Percentiles rank a stretch among this genome's conserved stretches.
phyloP scores from a whole-genome alignment of 53 echinoderm and acorn worm species.

The Glandiceps talaboti region DNA sequence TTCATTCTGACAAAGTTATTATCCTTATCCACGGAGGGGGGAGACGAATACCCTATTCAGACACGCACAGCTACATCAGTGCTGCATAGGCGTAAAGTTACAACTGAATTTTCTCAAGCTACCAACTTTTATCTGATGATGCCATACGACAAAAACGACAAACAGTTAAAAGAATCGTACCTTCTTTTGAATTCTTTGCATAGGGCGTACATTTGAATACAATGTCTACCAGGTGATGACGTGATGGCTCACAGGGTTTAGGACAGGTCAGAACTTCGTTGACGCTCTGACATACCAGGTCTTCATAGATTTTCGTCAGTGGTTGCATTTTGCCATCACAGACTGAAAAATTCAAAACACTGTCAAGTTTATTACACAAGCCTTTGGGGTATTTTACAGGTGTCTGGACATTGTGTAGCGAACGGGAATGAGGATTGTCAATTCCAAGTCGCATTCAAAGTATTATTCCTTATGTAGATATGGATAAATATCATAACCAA shows the following conservation, averaged over 20 bases:
- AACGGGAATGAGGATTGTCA: no score
- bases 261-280: background rate
- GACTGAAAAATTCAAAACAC: background rate
- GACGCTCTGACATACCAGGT: background rate
- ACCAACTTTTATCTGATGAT: no score
- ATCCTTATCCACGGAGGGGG: no score
- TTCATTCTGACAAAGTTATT: no score
- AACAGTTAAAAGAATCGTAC: background rate
- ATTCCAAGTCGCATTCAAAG: no score
- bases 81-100: no score
- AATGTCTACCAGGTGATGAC: background rate
- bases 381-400: background rate
- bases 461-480: background rate
- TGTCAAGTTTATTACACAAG: background rate
- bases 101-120: no score
- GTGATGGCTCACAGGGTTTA: background rate
- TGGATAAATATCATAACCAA: no score
- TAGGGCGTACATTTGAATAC: background rate
- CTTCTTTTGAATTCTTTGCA: background rate
- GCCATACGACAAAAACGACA: no score
- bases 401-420: background rate
- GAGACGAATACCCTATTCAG: no score
- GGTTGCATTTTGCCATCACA: background rate
- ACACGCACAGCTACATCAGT: no score
- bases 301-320: background rate